Conservation (phyloP, 2,113 vertebrate species). For the Ameiurus melas region DNA sequence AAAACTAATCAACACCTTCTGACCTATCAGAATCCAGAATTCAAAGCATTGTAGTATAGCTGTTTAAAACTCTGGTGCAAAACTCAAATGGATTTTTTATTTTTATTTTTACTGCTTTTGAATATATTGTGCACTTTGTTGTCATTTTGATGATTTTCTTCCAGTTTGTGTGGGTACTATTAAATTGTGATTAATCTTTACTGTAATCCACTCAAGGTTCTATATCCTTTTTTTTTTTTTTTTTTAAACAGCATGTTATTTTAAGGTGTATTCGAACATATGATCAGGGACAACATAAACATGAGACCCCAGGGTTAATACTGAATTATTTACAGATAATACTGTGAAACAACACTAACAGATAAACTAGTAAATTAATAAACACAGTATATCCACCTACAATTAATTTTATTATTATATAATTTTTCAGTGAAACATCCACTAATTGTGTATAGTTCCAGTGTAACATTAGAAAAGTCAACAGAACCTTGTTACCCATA, state of each 20-base stretch:
- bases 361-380: not conserved
- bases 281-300: not conserved
- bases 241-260: not conserved
- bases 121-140: not conserved
- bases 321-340: not conserved
- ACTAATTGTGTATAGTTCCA: slow-evolving; percentile 4
- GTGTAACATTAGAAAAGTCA: slow-evolving; percentile 21
- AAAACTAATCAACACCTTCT: not conserved
- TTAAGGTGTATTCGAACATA: not conserved
- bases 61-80: not conserved
- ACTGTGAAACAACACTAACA: not conserved
- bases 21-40: not conserved
- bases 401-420: not conserved
- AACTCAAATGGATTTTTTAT: not conserved
- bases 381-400: not conserved
- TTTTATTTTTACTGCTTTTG: not conserved
- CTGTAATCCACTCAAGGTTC: not conserved
- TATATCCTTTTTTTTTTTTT: not conserved
- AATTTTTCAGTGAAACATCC: not conserved
- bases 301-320: not conserved
- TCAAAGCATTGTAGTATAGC: not conserved
- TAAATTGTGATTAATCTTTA: not conserved
- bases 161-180: not conserved
- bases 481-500: not conserved
- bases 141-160: not conserved